A percentile compares a stretch with the other conserved stretches of the same genome.
phyloP scores from a whole-genome alignment of 2,113 vertebrate species.

The Gymnarchus niloticus region DNA sequence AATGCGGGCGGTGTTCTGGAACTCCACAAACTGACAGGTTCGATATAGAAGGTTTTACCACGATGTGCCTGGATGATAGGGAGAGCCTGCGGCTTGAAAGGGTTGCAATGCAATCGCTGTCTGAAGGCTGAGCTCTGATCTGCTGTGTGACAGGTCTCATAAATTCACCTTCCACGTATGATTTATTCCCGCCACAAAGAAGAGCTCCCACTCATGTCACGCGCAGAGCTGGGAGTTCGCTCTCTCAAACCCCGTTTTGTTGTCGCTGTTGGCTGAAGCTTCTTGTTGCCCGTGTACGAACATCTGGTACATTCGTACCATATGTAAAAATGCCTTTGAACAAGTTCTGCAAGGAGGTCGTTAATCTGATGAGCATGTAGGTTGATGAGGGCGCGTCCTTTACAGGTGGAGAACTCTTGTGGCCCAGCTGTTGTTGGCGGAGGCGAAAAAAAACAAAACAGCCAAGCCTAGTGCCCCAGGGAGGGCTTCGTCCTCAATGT shows the following conservation, averaged over 20 bases:
- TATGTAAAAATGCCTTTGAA: not conserved
- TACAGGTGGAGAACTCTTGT: not conserved
- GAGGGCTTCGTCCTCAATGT: not conserved
- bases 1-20: not conserved
- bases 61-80: not conserved
- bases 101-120: not conserved
- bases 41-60: not conserved
- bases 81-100: not conserved
- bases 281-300: not conserved
- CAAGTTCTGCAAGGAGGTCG: not conserved
- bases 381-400: not conserved
- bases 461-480: not conserved
- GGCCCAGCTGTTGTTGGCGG: conserved; percentile 3
- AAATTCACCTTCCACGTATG: not conserved
- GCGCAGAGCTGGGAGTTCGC: not conserved
- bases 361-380: conserved; percentile 2
- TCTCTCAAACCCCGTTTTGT: not conserved
- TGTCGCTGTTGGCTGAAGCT: not conserved
- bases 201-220: not conserved
- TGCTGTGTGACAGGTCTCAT: not conserved
- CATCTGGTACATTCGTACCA: not conserved
- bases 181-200: not conserved
- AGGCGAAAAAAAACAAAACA: not conserved
- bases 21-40: not conserved
- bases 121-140: not conserved